Percentiles rank a stretch among this genome's conserved stretches.
phyloP scores from a whole-genome alignment of 2,888 invertebrate genomes.

The Drosophila rubida region DNA sequence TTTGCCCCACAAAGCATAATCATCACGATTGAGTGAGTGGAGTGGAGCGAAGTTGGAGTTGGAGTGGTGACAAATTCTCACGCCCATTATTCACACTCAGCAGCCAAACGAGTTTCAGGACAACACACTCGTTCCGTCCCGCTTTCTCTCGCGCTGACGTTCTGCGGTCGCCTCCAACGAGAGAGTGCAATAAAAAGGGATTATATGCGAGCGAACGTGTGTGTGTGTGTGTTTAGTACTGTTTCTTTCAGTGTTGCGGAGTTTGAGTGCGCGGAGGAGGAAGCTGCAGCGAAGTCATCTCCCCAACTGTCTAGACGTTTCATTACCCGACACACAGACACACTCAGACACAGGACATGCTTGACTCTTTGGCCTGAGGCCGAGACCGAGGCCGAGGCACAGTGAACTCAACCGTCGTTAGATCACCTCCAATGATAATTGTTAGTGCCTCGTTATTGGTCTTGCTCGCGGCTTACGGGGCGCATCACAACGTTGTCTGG shows the following conservation, averaged over 20 bases:
- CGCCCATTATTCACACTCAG: slow-evolving; percentile 51
- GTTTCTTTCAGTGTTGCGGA: slow-evolving; percentile 14
- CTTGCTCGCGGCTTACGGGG: slow-evolving; percentile 12
- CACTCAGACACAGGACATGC: slow-evolving; percentile 36
- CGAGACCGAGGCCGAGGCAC: slow-evolving; percentile 26
- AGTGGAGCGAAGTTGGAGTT: slow-evolving; percentile 19
- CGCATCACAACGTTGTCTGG: background rate
- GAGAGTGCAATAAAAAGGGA: slow-evolving; percentile 75
- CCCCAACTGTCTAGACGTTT: slow-evolving; percentile 73
- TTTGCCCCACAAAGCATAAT: slow-evolving; percentile 1
- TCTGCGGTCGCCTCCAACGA: slow-evolving; percentile 30
- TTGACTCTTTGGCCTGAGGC: slow-evolving; percentile 8
- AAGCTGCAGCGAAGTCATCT: slow-evolving; percentile 69
- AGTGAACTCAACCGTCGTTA: slow-evolving; percentile 35
- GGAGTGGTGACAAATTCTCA: slow-evolving; percentile 29
- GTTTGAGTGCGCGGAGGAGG: slow-evolving; percentile 51
- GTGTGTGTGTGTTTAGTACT: slow-evolving; percentile 21
- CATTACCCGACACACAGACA: slow-evolving; percentile 66
- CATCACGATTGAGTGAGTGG: slow-evolving; percentile 68
- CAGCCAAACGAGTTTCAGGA: slow-evolving; percentile 44
- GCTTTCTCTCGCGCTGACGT: slow-evolving; percentile 8
- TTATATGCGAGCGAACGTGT: slow-evolving; percentile 51
- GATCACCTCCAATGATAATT: slow-evolving; percentile 42
- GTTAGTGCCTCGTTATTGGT: slow-evolving; percentile 35
- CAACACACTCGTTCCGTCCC: slow-evolving; percentile 20